These are phyloP conservation scores for Thymelicus sylvestris DNA, from an alignment of 2,888 invertebrate species.

Conservation along the genomic window DNA sequence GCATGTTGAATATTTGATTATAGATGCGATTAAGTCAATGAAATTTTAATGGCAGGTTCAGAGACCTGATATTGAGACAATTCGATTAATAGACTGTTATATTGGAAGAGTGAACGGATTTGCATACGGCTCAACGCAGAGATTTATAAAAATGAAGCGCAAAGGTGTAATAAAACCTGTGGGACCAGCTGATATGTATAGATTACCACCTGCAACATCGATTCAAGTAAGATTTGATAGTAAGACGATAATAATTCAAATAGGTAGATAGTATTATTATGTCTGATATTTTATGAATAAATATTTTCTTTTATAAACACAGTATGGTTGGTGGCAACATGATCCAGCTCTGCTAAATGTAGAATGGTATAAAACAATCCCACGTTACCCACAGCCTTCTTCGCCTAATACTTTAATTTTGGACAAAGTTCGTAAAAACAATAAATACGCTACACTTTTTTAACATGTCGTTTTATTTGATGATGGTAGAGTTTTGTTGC, in stretches of 20 bases:
- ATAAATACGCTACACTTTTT: slow-evolving; percentile 75
- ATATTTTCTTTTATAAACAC: slow-evolving; percentile 44
- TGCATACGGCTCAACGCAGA: slow-evolving; percentile 78
- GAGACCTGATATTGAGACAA: slow-evolving; percentile 63
- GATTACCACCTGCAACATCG: slow-evolving; percentile 73
- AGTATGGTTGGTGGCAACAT: slow-evolving; percentile 81
- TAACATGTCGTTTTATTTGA: slow-evolving; percentile 40
- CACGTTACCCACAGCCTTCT: slow-evolving; percentile 67
- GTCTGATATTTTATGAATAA: too few species aligned
- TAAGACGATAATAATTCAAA: too few species aligned
- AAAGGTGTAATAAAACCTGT: slow-evolving; percentile 83
- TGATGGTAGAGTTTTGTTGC: too few species aligned
- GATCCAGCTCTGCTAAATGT: slow-evolving; percentile 65
- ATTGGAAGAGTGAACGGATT: slow-evolving; percentile 82
- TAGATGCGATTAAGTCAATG: background rate
- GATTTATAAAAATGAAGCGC: slow-evolving; percentile 76
- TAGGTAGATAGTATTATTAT: too few species aligned
- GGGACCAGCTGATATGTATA: slow-evolving; percentile 80
- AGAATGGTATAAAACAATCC: slow-evolving; percentile 71
- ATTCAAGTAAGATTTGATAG: slow-evolving; percentile 56
- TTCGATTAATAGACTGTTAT: slow-evolving; percentile 78
- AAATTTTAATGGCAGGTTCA: slow-evolving; percentile 47
- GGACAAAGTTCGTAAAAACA: slow-evolving; percentile 69
- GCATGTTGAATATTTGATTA: too few species aligned
- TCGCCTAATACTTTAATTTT: slow-evolving; percentile 72